Conservation (phyloP, 2,888 invertebrate genomes). For the Oscheius sp. region DNA sequence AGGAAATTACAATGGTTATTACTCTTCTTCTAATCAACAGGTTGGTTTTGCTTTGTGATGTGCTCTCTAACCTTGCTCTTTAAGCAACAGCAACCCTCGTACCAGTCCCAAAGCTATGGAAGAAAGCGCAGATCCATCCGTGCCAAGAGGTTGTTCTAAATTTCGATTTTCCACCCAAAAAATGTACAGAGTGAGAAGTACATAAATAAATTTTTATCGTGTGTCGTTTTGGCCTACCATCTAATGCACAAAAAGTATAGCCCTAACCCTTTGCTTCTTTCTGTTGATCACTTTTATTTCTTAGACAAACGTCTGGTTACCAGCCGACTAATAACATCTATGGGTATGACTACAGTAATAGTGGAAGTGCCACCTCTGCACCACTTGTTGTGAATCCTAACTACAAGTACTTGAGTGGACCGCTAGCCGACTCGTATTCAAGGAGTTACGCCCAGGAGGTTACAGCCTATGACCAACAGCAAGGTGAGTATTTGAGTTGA, state of each 20-base stretch:
- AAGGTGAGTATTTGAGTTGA: background rate
- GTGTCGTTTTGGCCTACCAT: background rate
- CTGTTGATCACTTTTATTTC: conserved; percentile 6
- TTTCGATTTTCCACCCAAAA: too few species aligned
- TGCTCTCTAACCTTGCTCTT: background rate
- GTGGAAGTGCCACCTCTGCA: conserved; percentile 33
- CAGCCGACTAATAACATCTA: conserved; percentile 46
- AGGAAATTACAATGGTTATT: conserved; percentile 1
- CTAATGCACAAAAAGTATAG: background rate
- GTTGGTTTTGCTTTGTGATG: background rate
- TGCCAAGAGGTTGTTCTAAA: conserved; percentile 28
- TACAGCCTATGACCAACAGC: conserved; percentile 12
- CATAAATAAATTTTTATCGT: conserved; percentile 11
- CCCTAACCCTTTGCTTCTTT: background rate
- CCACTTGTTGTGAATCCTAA: conserved; percentile 48
- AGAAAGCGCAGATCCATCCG: conserved; percentile 19
- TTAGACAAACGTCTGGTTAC: conserved; percentile 27
- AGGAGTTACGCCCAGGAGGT: conserved; percentile 35
- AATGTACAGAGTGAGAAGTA: background rate
- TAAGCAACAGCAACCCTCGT: background rate
- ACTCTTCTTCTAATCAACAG: background rate
- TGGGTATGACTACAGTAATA: conserved; percentile 43
- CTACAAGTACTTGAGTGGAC: conserved; percentile 48
- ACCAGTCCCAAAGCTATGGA: conserved; percentile 3
- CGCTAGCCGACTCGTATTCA: conserved; percentile 44